These are phyloP conservation scores for Ursus arctos DNA, from an alignment of 2,113 vertebrate genomes.

Conservation along the genomic window DNA sequence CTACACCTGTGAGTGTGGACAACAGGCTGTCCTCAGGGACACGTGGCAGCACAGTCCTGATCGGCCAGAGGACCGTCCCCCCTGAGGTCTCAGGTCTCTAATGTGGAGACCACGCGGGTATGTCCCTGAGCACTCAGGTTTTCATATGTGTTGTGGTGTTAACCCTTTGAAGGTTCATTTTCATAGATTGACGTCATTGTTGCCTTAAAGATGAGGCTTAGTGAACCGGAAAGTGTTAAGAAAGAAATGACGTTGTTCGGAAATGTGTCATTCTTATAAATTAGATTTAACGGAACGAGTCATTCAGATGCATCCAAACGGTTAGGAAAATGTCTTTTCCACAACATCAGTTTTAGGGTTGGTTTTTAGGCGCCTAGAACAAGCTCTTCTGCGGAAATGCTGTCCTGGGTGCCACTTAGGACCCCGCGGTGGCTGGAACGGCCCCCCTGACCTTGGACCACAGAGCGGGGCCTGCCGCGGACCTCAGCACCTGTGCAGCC, in stretches of 20 bases:
- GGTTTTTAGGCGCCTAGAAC: background rate
- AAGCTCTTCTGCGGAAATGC: background rate
- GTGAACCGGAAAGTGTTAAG: background rate
- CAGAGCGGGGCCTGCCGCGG: background rate
- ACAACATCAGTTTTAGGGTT: background rate
- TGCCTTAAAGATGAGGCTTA: background rate
- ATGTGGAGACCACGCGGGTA: background rate
- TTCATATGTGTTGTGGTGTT: background rate
- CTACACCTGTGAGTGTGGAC: accelerated
- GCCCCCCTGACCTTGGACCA: background rate
- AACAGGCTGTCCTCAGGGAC: background rate
- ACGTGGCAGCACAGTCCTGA: background rate
- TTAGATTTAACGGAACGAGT: background rate
- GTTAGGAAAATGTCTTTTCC: background rate
- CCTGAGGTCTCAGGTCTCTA: background rate
- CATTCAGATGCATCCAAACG: background rate
- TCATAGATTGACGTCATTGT: background rate
- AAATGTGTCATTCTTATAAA: background rate
- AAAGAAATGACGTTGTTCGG: background rate
- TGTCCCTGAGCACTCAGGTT: background rate
- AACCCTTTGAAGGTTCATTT: background rate
- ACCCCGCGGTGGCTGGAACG: accelerated
- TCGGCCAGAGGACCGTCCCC: accelerated
- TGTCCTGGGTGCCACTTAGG: background rate
- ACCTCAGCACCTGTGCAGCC: background rate